Percentiles rank a stretch among this genome's conserved stretches.
These are phyloP conservation scores for Tetramorium simillimum DNA, from an alignment of 1,140 invertebrate genomes.

Conservation along the genomic window DNA sequence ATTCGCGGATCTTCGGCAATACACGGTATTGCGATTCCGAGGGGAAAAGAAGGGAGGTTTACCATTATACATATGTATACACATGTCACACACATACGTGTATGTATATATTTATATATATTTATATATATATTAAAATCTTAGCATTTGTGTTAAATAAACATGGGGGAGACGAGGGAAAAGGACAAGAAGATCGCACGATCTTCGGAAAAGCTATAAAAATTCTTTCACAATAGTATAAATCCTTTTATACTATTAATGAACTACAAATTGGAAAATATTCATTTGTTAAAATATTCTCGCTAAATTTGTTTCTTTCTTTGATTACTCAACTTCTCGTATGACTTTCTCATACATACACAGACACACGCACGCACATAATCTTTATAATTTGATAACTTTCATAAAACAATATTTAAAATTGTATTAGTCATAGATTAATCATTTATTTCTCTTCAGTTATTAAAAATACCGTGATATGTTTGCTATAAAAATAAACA, in stretches of 20 bases:
- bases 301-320: neutral
- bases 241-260: neutral
- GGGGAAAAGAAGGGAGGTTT: neutral
- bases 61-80: constrained; percentile 56
- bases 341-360: neutral
- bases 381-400: constrained; percentile 18
- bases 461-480: constrained; percentile 12
- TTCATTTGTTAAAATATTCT: neutral
- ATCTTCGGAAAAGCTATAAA: constrained; percentile 20
- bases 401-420: constrained; percentile 1
- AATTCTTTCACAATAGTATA: neutral
- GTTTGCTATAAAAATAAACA: constrained; percentile 16
- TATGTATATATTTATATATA: constrained; percentile 46
- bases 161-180: constrained; percentile 8
- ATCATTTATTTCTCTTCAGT: constrained; percentile 6
- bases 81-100: constrained; percentile 55
- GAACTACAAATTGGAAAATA: neutral
- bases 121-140: constrained; percentile 68
- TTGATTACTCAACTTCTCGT: neutral
- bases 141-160: constrained; percentile 43
- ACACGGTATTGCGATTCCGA: constrained; percentile 68
- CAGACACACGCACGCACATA: neutral
- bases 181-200: neutral
- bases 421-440: neutral
- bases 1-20: constrained; percentile 57